phyloP scores from a whole-genome alignment of 2,113 vertebrate genomes.

The Myotis yumanensis region DNA sequence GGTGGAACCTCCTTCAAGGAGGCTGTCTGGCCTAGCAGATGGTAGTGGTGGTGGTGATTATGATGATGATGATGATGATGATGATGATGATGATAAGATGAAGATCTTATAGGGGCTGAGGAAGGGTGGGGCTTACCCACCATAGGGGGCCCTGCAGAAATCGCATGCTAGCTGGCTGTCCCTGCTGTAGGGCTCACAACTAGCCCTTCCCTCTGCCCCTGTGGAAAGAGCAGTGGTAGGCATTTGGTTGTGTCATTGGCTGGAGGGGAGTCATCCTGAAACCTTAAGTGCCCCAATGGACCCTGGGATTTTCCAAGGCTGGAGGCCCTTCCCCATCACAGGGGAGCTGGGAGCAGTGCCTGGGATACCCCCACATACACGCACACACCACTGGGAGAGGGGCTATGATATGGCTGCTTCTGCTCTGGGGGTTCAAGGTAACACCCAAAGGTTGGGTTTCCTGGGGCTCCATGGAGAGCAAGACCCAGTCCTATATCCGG shows the following conservation, averaged over 20 bases:
- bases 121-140: neutral
- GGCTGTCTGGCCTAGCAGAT: neutral
- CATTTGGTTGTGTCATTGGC: neutral
- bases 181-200: neutral
- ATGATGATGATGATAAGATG: neutral
- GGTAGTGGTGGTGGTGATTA: fast-evolving
- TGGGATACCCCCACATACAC: neutral
- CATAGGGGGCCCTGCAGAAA: neutral
- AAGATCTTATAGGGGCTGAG: neutral
- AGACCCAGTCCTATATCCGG: too few species aligned
- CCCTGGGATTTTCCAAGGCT: neutral
- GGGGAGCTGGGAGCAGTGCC: neutral
- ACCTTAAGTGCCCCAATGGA: neutral
- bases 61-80: fast-evolving
- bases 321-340: neutral
- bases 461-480: neutral
- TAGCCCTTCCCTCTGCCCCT: neutral
- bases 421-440: neutral
- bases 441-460: neutral
- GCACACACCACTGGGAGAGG: neutral
- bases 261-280: neutral
- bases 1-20: neutral
- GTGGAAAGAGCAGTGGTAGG: neutral
- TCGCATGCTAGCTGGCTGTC: too few species aligned
- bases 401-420: neutral